Base-by-base conservation (phyloP, 2,797 vertebrate species). In the Darevskia nairensis region DNA sequence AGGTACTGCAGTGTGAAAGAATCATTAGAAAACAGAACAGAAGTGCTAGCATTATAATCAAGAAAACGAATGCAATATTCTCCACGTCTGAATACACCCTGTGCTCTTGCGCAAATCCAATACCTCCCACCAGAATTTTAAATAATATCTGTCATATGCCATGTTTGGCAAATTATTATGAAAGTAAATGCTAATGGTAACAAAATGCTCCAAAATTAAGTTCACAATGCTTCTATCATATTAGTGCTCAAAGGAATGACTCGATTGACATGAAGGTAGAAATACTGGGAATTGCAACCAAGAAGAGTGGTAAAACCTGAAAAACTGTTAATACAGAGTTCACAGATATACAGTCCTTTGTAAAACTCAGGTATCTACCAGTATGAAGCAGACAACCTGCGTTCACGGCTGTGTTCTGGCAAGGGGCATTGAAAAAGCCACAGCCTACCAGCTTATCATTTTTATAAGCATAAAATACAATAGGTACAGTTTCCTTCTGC, bases 401-500 rank as follows among this genome's bases (percentile, higher is more conserved):
- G 8, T 23, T 71, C 39, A 41, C 6, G 17, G 39, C 25, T 29
- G 17, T 44, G 17, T 29, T 76, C n/a, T 75, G 50, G 25, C 35
- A 61, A 61, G 27, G 55, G 2, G 64, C 46, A 74, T 9, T 59
- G 35, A 75, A 75, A 74, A 1, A 75, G 69, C 32, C 44, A 69
- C 41, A 32, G 6, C 5, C 82, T 84, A 72, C 17, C 44, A 74
- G 6, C 21, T 5, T 10, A 35, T 39, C 23, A 32, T 11, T 71
- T 35, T 55, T 15, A 15, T 72, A 17, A 44, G 11, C 11, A 71
- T 50, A 93, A 95, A 94, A 94, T 94, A 95, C 92, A 92, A 95
- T 6, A 93, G 92, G 94, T 95, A 95, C 91, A 94, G 75, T 92
- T 93, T 95, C 95, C 92, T 93, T 93, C 90, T 92, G 87, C 15